Evolutionary conservation across 2,797 vertebrate genomes (phyloP).

Genomic region (Ctenopoma multispine): DNA sequence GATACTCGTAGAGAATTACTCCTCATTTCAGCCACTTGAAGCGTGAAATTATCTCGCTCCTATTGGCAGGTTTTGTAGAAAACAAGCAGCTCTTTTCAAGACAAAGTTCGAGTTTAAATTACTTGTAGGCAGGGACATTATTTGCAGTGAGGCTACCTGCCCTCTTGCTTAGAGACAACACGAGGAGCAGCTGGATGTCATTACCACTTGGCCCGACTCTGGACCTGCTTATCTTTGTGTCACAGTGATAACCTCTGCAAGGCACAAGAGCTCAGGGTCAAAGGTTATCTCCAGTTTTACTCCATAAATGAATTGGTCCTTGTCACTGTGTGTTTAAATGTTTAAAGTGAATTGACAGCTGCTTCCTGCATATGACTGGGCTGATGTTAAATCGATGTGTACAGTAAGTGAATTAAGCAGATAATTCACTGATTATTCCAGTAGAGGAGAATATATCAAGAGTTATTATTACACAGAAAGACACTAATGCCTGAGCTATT

Average conservation of each 20-base stretch:
- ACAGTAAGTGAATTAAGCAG: conserved; percentile 18
- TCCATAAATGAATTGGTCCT: not conserved
- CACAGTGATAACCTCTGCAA: not conserved
- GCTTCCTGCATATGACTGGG: not conserved
- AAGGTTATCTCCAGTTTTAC: conserved; percentile 31
- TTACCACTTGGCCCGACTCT: not conserved
- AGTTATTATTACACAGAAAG: conserved; percentile 32
- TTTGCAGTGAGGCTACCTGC: conserved; percentile 5
- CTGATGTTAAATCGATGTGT: not conserved
- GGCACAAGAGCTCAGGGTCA: not conserved
- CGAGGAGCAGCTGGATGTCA: conserved; percentile 19
- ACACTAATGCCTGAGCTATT: conserved; percentile 35
- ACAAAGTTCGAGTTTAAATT: conserved; percentile 40
- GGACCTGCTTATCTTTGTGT: conserved; percentile 31
- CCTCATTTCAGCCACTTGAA: conserved; percentile 56
- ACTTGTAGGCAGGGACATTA: conserved; percentile 17
- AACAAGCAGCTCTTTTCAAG: conserved; percentile 47
- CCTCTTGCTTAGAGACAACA: conserved; percentile 9
- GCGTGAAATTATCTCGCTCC: conserved; percentile 66
- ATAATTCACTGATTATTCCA: conserved; percentile 43
- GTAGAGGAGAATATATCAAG: conserved; percentile 7
- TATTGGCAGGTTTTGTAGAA: conserved; percentile 37
- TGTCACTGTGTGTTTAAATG: conserved; percentile 4
- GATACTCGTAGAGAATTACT: conserved; percentile 43
- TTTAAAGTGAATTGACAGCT: not conserved